Evolutionary conservation across 2,113 vertebrate species (phyloP).

Genomic region (Micronycteris hirsuta): DNA sequence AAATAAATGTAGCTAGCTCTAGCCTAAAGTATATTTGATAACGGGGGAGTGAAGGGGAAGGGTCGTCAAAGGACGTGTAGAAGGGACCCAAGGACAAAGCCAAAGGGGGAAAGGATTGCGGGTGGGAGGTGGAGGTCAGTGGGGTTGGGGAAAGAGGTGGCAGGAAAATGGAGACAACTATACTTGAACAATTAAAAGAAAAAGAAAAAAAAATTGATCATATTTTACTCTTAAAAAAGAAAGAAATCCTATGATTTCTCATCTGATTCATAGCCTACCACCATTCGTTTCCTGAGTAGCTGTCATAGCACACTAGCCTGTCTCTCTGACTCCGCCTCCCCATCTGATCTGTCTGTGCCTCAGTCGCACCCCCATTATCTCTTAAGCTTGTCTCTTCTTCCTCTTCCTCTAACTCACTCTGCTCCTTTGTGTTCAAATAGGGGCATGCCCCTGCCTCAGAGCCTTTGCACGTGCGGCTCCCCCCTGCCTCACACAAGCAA

Average conservation of each 20-base stretch:
- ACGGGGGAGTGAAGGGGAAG: too few relatives aligned
- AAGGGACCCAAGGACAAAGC: too few relatives aligned
- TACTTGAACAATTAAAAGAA: too few relatives aligned
- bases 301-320: neutral
- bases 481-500: neutral
- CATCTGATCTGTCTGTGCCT: accelerated
- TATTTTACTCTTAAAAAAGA: too few relatives aligned
- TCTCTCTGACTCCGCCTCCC: neutral
- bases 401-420: neutral
- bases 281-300: neutral
- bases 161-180: too few relatives aligned
- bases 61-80: too few relatives aligned
- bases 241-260: neutral
- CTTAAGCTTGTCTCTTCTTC: neutral
- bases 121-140: too few relatives aligned
- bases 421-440: neutral
- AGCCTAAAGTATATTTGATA: neutral
- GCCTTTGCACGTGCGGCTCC: neutral
- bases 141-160: too few relatives aligned
- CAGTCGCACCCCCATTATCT: neutral
- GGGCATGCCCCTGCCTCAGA: neutral
- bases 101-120: too few relatives aligned
- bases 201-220: too few relatives aligned
- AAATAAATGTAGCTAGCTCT: neutral
- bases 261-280: neutral